Conservation (phyloP, 2,888 invertebrate species). For the Agriopis leucophaearia region DNA sequence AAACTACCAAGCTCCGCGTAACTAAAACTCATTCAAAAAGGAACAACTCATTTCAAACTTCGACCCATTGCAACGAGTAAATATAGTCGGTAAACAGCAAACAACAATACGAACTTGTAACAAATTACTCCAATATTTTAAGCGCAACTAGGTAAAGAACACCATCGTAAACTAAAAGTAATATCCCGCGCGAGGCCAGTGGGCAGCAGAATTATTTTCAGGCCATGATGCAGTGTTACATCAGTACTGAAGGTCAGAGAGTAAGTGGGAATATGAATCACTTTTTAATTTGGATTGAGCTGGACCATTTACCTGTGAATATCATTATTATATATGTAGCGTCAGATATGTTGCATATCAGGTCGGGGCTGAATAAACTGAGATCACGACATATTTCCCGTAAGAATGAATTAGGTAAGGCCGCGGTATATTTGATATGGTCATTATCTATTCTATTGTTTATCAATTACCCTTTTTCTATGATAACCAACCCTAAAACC, state of each 20-base stretch:
- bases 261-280: conserved; percentile 61
- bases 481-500: too few species aligned
- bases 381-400: neutral
- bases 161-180: conserved; percentile 62
- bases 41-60: conserved; percentile 27
- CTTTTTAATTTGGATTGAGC: conserved; percentile 54
- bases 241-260: conserved; percentile 61
- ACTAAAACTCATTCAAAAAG: conserved; percentile 21
- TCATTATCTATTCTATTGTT: too few species aligned
- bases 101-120: conserved; percentile 33
- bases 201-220: conserved; percentile 71
- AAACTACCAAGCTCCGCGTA: conserved; percentile 2
- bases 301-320: conserved; percentile 32
- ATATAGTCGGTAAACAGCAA: conserved; percentile 27
- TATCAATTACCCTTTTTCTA: too few species aligned
- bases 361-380: neutral
- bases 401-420: too few species aligned
- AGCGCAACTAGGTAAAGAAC: conserved; percentile 60
- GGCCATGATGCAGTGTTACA: conserved; percentile 68
- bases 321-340: neutral
- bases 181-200: conserved; percentile 63
- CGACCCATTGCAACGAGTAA: conserved; percentile 20
- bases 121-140: conserved; percentile 43
- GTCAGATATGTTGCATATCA: neutral
- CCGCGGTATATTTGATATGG: too few species aligned